Evolutionary conservation across 2,888 invertebrate genomes (phyloP), one percentile per base, ranked within the genome.

Genomic region (Ormyrus nitidulus): DNA sequence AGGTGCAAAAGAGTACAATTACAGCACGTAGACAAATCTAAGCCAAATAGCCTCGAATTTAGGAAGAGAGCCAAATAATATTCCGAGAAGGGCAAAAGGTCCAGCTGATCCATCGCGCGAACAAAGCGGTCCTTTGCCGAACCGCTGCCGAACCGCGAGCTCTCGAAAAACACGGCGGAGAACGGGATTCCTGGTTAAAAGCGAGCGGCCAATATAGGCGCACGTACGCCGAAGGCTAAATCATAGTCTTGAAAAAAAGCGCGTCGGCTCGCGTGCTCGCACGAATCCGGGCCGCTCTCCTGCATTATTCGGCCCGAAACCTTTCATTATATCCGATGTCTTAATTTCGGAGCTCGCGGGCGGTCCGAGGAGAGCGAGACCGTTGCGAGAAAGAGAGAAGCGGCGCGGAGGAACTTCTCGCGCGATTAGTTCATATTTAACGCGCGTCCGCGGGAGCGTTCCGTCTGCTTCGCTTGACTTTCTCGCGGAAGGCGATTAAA

Each of bases 261-360:
- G 74, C 75, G 79, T 70, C 61, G 19, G 8, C 10, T 61, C 34
- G 19, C 19, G 34, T 6, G 9, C 61, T 0, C 19, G 10, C 34
- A 2, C 9, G 8, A 11, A 8, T 8, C 61, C 34, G 6, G 8
- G 9, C 8, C 53, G n/a, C 59, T 5, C 76, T 68, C 69, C 9
- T 73, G 81, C 77, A 69, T 81, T 77, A 77, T 77, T 74, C 69
- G 53, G 44, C 49, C 49, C 56, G 34, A 46, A 79, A 81, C 81
- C 79, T 9, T 69, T 77, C 64, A 79, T 81, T 77, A 81, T 76
- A 49, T 34, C 44, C 76, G 76, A 81, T 81, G 76, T 81, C 81
- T 81, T 79, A 62, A 81, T 81, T 81, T 79, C 69, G 7, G 65
- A 54, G 46, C 56, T 44, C 54, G 59, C 78, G 65, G 81, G 72